Percentiles rank a stretch among this genome's conserved stretches.
These are phyloP conservation scores for Dendrocopos noguchii DNA, from an alignment of 2,113 vertebrate species.

Conservation along the genomic window DNA sequence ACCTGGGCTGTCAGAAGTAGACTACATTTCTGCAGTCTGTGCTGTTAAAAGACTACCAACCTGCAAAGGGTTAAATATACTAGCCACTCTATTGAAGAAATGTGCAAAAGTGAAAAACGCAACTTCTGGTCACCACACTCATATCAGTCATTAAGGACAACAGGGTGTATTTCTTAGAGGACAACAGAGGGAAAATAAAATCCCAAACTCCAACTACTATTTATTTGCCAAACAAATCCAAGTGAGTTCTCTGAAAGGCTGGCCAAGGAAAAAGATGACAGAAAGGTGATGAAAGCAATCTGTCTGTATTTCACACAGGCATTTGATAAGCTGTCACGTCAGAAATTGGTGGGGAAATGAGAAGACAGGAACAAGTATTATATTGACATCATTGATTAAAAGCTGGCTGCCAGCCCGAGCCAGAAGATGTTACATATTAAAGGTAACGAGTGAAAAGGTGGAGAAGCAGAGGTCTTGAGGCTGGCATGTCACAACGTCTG, in stretches of 20 bases:
- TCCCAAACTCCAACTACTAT: neutral
- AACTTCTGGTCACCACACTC: neutral
- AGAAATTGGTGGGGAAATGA: constrained; percentile 17
- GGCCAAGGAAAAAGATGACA: constrained; percentile 28
- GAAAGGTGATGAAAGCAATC: constrained; percentile 35
- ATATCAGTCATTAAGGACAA: neutral
- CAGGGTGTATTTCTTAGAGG: neutral
- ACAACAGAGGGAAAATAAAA: neutral
- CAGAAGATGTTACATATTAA: neutral
- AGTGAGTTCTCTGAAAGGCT: constrained; percentile 1
- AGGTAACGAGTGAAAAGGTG: neutral
- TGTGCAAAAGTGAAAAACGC: neutral
- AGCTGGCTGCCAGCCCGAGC: neutral
- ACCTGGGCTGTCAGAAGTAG: neutral
- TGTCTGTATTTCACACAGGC: constrained; percentile 5
- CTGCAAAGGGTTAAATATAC: neutral
- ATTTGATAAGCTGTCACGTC: constrained; percentile 25
- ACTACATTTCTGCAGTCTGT: neutral
- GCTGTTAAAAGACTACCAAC: neutral
- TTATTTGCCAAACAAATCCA: neutral
- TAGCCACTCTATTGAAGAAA: neutral
- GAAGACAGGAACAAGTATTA: neutral
- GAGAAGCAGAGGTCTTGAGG: neutral
- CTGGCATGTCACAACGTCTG: neutral
- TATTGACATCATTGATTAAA: constrained; percentile 22